A percentile compares a stretch with the other conserved stretches of the same genome.
Conservation (phyloP, 2,113 vertebrate species). For the Echinops telfairi region DNA sequence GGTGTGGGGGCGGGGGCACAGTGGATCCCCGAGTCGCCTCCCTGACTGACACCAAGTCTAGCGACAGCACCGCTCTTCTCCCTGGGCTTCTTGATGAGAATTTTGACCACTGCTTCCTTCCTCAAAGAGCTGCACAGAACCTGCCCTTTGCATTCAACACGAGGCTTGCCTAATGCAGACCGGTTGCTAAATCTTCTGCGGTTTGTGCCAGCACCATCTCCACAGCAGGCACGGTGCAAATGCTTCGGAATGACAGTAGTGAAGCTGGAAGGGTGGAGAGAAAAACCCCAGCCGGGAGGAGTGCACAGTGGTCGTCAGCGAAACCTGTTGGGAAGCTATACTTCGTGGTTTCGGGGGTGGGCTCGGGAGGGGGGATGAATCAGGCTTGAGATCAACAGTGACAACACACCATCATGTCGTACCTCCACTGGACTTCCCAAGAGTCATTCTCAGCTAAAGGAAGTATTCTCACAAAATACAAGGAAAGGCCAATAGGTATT, state of each 20-base stretch:
- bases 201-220: not conserved
- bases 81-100: not conserved
- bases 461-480: not conserved
- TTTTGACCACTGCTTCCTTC: slow-evolving; percentile 6
- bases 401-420: not conserved
- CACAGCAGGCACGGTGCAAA: not conserved
- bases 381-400: not conserved
- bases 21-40: too few species aligned
- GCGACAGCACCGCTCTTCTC: not conserved
- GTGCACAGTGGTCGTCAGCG: not conserved
- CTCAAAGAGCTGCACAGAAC: not conserved
- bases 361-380: too few species aligned
- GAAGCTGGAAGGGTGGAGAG: not conserved
- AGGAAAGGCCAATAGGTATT: too few species aligned
- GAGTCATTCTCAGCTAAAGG: too few species aligned
- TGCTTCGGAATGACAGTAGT: not conserved
- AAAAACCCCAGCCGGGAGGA: not conserved
- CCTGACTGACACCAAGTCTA: too few species aligned
- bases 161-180: not conserved
- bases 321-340: not conserved
- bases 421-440: not conserved
- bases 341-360: not conserved
- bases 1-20: too few species aligned
- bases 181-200: not conserved
- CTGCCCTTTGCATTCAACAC: slow-evolving; percentile 29